Evolutionary conservation across 2,113 vertebrate genomes (phyloP).

Genomic region (Erythrolamprus reginae): DNA sequence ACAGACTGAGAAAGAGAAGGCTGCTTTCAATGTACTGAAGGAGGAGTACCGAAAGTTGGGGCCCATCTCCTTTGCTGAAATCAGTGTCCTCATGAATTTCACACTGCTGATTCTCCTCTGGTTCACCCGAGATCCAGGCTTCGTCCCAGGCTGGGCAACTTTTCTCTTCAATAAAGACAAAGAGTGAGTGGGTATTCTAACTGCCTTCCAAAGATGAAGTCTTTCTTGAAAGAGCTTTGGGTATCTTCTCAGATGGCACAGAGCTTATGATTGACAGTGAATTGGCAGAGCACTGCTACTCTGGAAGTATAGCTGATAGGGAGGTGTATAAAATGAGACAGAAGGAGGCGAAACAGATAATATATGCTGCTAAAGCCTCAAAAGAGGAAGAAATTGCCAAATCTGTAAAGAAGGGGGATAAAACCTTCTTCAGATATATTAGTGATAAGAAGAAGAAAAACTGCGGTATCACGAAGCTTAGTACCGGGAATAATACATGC

Average conservation of each 20-base stretch:
- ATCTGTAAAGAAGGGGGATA: no score
- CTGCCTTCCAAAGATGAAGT: neutral
- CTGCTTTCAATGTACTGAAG: slow-evolving; percentile 73
- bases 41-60: slow-evolving; percentile 82
- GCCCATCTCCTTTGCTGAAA: slow-evolving; percentile 84
- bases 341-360: no score
- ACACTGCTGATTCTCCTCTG: slow-evolving; percentile 82
- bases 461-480: no score
- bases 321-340: no score
- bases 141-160: slow-evolving; percentile 84
- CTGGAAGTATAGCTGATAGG: no score
- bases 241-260: neutral
- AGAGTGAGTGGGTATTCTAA: slow-evolving; percentile 68
- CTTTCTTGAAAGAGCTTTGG: neutral
- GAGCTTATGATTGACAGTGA: neutral
- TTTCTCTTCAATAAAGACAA: slow-evolving; percentile 74
- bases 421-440: no score
- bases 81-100: slow-evolving; percentile 84
- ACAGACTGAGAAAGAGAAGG: slow-evolving; percentile 74
- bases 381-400: no score
- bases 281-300: neutral
- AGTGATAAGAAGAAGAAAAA: no score
- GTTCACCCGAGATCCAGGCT: slow-evolving; percentile 92
- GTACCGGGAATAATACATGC: no score
- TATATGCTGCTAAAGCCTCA: no score